A percentile compares a stretch with the other conserved stretches of the same genome.
These are phyloP conservation scores for Vulpes vulpes DNA, from an alignment of 2,113 vertebrate genomes.

Conservation along the genomic window DNA sequence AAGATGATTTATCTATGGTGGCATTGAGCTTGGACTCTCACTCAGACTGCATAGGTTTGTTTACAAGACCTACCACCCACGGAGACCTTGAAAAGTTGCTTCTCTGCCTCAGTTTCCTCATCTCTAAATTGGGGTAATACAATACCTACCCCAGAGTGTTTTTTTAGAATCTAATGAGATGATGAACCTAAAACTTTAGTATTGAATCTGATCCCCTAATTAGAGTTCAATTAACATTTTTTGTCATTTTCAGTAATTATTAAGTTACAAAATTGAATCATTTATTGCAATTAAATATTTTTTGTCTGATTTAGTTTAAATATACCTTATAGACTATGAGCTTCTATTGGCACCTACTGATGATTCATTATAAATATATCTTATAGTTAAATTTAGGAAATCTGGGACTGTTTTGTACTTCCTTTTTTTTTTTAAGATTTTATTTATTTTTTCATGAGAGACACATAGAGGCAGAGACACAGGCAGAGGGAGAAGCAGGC, in stretches of 20 bases:
- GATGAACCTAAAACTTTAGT: neutral
- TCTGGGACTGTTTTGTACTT: neutral
- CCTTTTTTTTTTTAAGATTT: no score
- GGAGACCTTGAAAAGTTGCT: neutral
- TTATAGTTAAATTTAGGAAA: constrained; percentile 34
- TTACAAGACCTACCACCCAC: neutral
- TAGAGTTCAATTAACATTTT: neutral
- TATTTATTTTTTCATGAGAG: no score
- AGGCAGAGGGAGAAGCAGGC: no score
- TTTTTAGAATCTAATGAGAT: constrained; percentile 40
- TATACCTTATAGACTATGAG: neutral
- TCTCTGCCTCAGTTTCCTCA: neutral
- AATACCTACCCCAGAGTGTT: neutral
- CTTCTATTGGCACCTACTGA: neutral
- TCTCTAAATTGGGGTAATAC: neutral
- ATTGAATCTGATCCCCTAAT: neutral
- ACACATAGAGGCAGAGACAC: no score
- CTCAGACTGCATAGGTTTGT: neutral
- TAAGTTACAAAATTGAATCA: neutral
- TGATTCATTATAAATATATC: constrained; percentile 3
- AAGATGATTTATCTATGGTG: neutral
- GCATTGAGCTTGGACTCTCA: neutral
- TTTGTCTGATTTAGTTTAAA: constrained; percentile 9
- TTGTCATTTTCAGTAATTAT: neutral
- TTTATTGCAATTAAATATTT: constrained; percentile 1